These are phyloP conservation scores for Bagarius yarrelli DNA, from an alignment of 2,113 vertebrate genomes.

Conservation along the genomic window DNA sequence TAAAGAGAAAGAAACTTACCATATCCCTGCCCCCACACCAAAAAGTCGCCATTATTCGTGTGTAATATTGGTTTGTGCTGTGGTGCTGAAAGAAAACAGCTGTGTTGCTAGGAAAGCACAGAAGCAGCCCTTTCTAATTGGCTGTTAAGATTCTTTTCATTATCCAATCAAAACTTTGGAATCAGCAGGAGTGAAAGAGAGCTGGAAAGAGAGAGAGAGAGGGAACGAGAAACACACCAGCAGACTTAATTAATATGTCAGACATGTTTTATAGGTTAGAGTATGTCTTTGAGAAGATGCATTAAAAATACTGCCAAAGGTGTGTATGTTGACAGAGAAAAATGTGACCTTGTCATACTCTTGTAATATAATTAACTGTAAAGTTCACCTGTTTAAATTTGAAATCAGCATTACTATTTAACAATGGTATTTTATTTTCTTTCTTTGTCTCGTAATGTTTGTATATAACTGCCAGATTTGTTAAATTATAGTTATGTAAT, in stretches of 20 bases:
- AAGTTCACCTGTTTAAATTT: not conserved
- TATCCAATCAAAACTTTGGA: slow-evolving; percentile 73
- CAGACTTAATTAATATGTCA: slow-evolving; percentile 81
- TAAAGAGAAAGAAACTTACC: slow-evolving; percentile 52
- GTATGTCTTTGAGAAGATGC: slow-evolving; percentile 64
- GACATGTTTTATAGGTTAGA: slow-evolving; percentile 79
- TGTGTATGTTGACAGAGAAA: slow-evolving; percentile 10
- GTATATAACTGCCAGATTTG: not conserved
- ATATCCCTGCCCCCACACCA: slow-evolving; percentile 67
- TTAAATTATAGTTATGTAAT: not conserved
- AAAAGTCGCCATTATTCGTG: slow-evolving; percentile 78
- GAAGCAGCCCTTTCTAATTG: slow-evolving; percentile 76
- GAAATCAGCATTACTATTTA: not conserved
- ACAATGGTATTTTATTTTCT: not conserved
- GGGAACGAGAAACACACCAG: slow-evolving; percentile 60
- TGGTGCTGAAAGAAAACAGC: slow-evolving; percentile 68
- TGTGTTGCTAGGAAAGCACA: slow-evolving; percentile 94
- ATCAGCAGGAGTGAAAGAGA: slow-evolving; percentile 57
- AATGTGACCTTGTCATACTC: slow-evolving; percentile 46
- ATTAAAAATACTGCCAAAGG: slow-evolving; percentile 59
- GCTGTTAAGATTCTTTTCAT: slow-evolving; percentile 62
- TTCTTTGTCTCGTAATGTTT: not conserved
- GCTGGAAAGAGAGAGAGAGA: slow-evolving; percentile 52
- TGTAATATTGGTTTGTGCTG: slow-evolving; percentile 82
- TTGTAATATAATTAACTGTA: not conserved